Evolutionary conservation across 2,113 vertebrate species (phyloP).

Genomic region (Gracilinanus agilis): DNA sequence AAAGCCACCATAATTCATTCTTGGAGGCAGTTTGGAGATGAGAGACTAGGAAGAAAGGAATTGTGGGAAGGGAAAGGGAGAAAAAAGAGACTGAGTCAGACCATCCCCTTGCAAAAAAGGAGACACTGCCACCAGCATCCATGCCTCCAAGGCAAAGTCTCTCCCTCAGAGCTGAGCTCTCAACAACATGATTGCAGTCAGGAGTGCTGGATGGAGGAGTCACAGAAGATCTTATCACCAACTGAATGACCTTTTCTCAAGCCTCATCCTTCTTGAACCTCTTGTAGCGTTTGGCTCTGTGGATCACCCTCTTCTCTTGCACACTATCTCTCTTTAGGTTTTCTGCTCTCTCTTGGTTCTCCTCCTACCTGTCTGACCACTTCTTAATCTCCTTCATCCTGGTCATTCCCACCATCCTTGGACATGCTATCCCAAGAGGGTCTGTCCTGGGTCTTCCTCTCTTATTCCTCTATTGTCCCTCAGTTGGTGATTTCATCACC

Average conservation of each 20-base stretch:
- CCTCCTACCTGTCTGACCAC: too few relatives aligned
- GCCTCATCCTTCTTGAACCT: not conserved
- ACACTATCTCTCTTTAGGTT: too few relatives aligned
- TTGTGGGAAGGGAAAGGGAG: not conserved
- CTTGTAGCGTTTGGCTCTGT: not conserved
- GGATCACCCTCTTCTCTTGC: too few relatives aligned
- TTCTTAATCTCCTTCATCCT: not conserved
- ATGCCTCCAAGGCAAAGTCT: too few relatives aligned
- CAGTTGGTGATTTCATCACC: too few relatives aligned
- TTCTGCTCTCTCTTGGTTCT: not conserved
- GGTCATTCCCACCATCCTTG: not conserved
- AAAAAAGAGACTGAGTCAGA: not conserved
- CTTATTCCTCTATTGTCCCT: too few relatives aligned
- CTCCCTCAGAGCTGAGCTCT: not conserved
- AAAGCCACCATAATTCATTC: not conserved
- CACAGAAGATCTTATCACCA: not conserved
- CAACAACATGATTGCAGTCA: not conserved
- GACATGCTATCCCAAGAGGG: too few relatives aligned
- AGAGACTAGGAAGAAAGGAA: not conserved
- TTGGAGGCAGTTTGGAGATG: not conserved
- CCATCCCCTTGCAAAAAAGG: not conserved
- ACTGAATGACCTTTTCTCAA: not conserved
- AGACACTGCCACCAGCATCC: not conserved
- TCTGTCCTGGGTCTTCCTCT: too few relatives aligned
- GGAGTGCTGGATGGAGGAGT: not conserved